Base-by-base conservation (phyloP, 2,797 vertebrate genomes). In the Leptodactylus fallax region DNA sequence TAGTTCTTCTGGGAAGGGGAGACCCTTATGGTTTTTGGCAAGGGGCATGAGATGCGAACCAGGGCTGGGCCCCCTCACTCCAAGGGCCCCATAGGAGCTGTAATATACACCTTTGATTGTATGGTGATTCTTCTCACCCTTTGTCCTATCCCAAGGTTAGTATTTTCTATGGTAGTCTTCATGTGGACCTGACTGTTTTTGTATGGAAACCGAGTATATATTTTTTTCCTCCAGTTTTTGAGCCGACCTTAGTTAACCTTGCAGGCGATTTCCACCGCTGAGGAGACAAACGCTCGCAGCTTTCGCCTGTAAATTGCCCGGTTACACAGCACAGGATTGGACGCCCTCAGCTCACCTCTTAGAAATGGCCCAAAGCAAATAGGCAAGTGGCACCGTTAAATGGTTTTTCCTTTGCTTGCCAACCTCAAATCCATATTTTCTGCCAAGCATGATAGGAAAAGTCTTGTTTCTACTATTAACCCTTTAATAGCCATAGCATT, bases 231-330 rank as follows among this genome's bases (percentile, higher is more conserved):
- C 45, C 27, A 60, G 19, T 51, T 53, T 80, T 83, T 71, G 11
- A 71, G 51, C 65, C 4, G 10, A 71, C 81, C 51, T 56, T 56
- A 56, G 36, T 71, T 83, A 56, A 36, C 81, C 65, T 56, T 71
- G 10, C 23, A 55, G 67, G 36, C 16, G 63, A 36, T 51, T 83
- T 82, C n/a, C 49, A 7, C 23, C 7, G 49, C 80, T 25, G 45
- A 1, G 49, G 49, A 69, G 23, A 53, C 7, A 23, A 82, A 25
- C 49, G 61, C 63, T 27, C 25, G 23, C 51, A 71, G 65, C 25
- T 83, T 55, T 55, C 6, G 51, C n/a, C 60, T 25, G 77, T 60
- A 55, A 79, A 79, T 79, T 60, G 77, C 79, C 45, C 60, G 0
- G 79, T 81, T 23, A 63, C 63, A 49, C 45, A 49, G 47, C 51